Percentiles rank a stretch among this genome's conserved stretches.
Evolutionary conservation across 2,888 invertebrate species (phyloP).

Genomic region (Mactromeris polynyma): DNA sequence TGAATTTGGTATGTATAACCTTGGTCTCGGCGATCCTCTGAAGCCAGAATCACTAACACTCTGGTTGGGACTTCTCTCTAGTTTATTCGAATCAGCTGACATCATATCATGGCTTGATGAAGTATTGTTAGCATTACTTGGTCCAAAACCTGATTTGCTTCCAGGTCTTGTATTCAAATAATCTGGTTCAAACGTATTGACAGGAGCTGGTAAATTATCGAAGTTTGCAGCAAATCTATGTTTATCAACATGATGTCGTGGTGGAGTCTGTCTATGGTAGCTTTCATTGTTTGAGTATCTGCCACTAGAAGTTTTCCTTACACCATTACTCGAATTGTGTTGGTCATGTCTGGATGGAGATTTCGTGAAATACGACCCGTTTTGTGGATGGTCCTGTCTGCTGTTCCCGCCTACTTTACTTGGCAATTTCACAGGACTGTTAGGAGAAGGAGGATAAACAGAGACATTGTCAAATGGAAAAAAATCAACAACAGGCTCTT

Average conservation of each 20-base stretch:
- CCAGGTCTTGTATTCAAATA: conserved; percentile 11
- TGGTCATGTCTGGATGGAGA: conserved; percentile 39
- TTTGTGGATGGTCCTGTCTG: conserved; percentile 14
- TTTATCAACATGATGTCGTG: conserved; percentile 36
- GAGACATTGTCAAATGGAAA: conserved; percentile 69
- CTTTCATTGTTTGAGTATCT: neutral
- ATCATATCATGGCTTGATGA: conserved; percentile 6
- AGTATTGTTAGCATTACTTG: neutral
- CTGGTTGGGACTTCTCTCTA: neutral
- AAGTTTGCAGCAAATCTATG: conserved; percentile 58
- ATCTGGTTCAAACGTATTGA: conserved; percentile 29
- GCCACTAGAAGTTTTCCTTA: neutral
- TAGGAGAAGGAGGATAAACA: conserved; percentile 62
- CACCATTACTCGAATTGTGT: neutral
- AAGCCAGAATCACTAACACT: neutral
- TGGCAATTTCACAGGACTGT: conserved; percentile 50
- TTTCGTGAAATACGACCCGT: conserved; percentile 41
- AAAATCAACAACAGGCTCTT: conserved; percentile 62
- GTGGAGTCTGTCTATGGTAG: neutral
- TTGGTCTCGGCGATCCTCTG: neutral
- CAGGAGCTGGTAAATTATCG: conserved; percentile 45
- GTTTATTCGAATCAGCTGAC: neutral
- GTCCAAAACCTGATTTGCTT: neutral
- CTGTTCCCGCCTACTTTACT: neutral
- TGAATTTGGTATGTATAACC: conserved; percentile 34